These are phyloP conservation scores for Grammomys dolichurus DNA, from an alignment of 2,113 vertebrate genomes.

Conservation along the genomic window DNA sequence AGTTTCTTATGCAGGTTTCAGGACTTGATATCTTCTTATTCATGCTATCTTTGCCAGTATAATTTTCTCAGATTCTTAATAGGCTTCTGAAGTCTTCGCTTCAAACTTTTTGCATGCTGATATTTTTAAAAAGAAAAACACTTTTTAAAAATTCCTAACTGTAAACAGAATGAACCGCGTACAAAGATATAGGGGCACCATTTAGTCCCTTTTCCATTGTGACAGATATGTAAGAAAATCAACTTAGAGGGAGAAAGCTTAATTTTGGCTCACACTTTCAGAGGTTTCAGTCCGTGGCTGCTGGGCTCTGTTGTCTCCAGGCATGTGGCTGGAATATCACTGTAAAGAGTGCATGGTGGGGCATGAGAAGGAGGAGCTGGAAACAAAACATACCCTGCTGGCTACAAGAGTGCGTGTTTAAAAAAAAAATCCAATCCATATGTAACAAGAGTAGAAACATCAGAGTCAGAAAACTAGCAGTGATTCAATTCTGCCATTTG, in stretches of 20 bases:
- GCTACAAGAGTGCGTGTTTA: neutral
- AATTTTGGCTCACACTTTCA: neutral
- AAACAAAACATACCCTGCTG: neutral
- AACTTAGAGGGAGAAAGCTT: neutral
- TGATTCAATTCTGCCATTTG: neutral
- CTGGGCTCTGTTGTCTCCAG: neutral
- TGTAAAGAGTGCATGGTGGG: neutral
- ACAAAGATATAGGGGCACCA: neutral
- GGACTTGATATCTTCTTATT: neutral
- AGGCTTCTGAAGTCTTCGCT: neutral
- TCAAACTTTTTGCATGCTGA: neutral
- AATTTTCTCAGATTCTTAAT: neutral
- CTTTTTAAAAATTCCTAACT: neutral
- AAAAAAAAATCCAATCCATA: neutral
- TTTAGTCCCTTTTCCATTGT: neutral
- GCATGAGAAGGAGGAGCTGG: neutral
- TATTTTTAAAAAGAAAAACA: neutral
- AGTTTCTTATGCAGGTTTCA: neutral
- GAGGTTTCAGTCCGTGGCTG: neutral
- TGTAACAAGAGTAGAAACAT: neutral
- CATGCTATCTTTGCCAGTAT: neutral
- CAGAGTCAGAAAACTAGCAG: slow-evolving; percentile 38
- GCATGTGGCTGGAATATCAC: neutral
- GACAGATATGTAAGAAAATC: neutral
- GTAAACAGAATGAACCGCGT: neutral